A percentile compares a stretch with the other conserved stretches of the same genome.
These are phyloP conservation scores for Drosophila simulans DNA, from an alignment of 1,140 invertebrate genomes.

Conservation along the genomic window DNA sequence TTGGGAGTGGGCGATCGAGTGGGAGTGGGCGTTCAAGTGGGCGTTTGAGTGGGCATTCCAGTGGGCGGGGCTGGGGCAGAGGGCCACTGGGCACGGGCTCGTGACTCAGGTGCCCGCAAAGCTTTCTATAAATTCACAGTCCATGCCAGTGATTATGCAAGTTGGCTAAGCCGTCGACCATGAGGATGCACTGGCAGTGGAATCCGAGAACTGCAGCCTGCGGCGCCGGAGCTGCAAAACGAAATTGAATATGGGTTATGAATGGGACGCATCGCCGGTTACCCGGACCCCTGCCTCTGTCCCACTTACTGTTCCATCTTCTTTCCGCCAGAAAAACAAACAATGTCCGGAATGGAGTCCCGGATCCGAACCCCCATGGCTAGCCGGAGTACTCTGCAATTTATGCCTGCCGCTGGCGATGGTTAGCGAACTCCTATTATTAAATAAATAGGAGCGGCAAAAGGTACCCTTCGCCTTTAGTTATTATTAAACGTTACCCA, in stretches of 20 bases:
- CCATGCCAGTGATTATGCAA: constrained; percentile 76
- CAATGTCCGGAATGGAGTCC: constrained; percentile 34
- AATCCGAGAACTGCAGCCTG: constrained; percentile 28
- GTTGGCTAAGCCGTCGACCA: constrained; percentile 37
- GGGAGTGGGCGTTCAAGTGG: neutral
- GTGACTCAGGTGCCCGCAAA: constrained; percentile 72
- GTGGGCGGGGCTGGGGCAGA: neutral
- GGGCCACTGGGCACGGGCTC: constrained; percentile 3
- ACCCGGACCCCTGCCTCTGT: constrained; percentile 6
- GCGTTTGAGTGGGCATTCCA: neutral
- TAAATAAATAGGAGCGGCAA: neutral
- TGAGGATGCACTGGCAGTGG: constrained; percentile 12
- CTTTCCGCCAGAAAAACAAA: constrained; percentile 48
- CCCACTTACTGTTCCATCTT: constrained; percentile 30
- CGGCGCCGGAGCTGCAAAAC: constrained; percentile 55
- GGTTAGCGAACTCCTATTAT: neutral
- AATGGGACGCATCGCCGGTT: constrained; percentile 45
- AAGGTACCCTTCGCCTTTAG: neutral
- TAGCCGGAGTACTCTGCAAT: constrained; percentile 36
- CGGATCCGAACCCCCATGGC: constrained; percentile 32
- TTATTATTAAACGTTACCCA: too few species aligned
- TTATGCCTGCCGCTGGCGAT: constrained; percentile 41
- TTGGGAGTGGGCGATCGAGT: constrained; percentile 25
- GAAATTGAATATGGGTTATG: constrained; percentile 78
- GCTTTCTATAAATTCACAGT: constrained; percentile 76